Evolutionary conservation across 2,888 invertebrate species (phyloP), one percentile per base, ranked within the genome.

Genomic region (Noctua janthina): DNA sequence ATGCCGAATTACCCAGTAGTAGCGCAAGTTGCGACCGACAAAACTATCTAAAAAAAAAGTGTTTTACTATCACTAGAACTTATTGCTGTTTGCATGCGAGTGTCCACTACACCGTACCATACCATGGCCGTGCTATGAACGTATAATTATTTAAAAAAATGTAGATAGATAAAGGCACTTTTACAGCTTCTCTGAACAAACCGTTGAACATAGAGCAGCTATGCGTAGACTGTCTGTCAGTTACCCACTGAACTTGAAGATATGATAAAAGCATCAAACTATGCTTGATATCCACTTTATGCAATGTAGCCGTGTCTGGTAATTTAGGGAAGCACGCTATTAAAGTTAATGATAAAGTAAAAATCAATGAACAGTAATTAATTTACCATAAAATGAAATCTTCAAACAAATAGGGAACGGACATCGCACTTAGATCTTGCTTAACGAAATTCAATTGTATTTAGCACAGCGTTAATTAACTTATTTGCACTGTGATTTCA

Each of bases 401-500:
- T 39, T 39, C 23, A 49, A 62, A 74, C 39, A 71, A 2, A 39
- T 17, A 66, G 11, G 17, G 23, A 62, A 29, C 68, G 39, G 59
- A 72, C 29, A 66, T 70, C 39, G 62, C 13, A 59, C 13, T 70
- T 17, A 39, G 13, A 59, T 74, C 15, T 59, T 67, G 66, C 8
- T 62, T 39, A 23, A 67, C 15, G 54, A 64, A 71, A 68, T 74
- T 64, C 35, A 17, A 46, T 66, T 66, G 23, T 73, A 76, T 79
- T 74, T 68, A 68, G 39, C 17, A 62, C 66, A 73, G 10, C n/a
- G 46, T 67, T 83, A 73, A 68, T 74, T 71, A 56, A 49, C 1
- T 67, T 66, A 70, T 74, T 51, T 76, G 23, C 29, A 73, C 8
- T 20, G 17, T 54, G 20, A 54, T 46, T 72, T 64, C 64, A 46